These are phyloP conservation scores for Gadus macrocephalus DNA, from an alignment of 2,113 vertebrate species.

Conservation along the genomic window DNA sequence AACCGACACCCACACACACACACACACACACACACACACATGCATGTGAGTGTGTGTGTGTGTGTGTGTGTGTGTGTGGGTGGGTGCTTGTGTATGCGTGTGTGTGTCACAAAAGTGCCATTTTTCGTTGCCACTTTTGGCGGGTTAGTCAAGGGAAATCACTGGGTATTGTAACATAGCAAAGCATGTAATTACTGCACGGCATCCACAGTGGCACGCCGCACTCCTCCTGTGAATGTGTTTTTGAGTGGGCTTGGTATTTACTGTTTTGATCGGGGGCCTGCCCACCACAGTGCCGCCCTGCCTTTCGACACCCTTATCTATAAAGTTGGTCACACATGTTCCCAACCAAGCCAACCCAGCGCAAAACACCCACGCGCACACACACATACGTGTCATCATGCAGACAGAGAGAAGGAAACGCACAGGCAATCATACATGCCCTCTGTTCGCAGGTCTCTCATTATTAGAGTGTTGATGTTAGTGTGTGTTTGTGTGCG, in stretches of 20 bases:
- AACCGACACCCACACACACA: conserved; percentile 8
- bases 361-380: not conserved
- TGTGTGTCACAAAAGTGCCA: not conserved
- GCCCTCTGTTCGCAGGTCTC: not conserved
- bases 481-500: not conserved
- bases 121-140: not conserved
- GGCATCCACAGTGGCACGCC: not conserved
- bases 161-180: not conserved
- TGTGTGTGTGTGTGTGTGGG: too few relatives aligned
- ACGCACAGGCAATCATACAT: not conserved
- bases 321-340: not conserved
- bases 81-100: too few relatives aligned
- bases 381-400: not conserved
- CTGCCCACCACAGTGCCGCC: too few relatives aligned
- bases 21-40: conserved; percentile 14
- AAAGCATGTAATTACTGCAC: not conserved
- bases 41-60: not conserved
- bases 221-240: not conserved
- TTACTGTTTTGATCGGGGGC: too few relatives aligned
- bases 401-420: too few relatives aligned
- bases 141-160: not conserved
- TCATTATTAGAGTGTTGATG: not conserved
- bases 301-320: not conserved
- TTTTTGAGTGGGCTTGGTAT: not conserved
- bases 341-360: not conserved